Evolutionary conservation across 2,113 vertebrate genomes (phyloP).

Genomic region (Leptocoma aspasia): DNA sequence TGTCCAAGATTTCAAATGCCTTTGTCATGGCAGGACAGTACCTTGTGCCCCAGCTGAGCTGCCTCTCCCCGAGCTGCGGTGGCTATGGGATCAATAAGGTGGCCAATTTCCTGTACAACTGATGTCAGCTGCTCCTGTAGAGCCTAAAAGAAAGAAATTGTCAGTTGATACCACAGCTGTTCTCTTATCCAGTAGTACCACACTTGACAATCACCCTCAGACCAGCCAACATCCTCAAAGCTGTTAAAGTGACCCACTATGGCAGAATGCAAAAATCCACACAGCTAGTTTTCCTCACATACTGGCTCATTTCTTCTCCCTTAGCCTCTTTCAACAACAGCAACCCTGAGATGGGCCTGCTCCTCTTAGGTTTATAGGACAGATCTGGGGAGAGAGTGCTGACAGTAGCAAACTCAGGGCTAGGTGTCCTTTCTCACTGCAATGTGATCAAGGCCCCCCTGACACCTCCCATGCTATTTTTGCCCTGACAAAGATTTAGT

Average conservation of each 20-base stretch:
- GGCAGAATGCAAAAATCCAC: not conserved
- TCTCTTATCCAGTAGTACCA: not conserved
- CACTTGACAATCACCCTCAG: not conserved
- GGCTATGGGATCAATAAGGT: slow-evolving; percentile 93
- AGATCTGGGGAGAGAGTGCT: not conserved
- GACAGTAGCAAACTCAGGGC: not conserved
- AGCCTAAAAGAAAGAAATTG: slow-evolving; percentile 74
- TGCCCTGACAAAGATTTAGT: not conserved
- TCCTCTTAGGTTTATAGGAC: not conserved
- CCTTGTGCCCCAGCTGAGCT: slow-evolving; percentile 97
- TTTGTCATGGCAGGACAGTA: not conserved
- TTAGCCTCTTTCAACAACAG: not conserved
- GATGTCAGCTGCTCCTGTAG: slow-evolving; percentile 96
- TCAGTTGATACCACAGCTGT: not conserved
- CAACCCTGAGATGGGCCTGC: not conserved
- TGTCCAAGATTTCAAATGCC: not conserved
- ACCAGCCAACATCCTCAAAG: not conserved
- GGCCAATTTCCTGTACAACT: slow-evolving; percentile 95
- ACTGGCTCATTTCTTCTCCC: not conserved
- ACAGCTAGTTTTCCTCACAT: rapidly evolving
- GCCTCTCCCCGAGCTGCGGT: slow-evolving; percentile 93
- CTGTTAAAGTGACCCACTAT: not conserved
- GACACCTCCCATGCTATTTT: not conserved
- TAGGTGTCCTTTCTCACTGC: not conserved
- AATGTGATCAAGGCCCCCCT: not conserved